phyloP scores from a whole-genome alignment of 2,113 vertebrate species.

The Malurus melanocephalus region DNA sequence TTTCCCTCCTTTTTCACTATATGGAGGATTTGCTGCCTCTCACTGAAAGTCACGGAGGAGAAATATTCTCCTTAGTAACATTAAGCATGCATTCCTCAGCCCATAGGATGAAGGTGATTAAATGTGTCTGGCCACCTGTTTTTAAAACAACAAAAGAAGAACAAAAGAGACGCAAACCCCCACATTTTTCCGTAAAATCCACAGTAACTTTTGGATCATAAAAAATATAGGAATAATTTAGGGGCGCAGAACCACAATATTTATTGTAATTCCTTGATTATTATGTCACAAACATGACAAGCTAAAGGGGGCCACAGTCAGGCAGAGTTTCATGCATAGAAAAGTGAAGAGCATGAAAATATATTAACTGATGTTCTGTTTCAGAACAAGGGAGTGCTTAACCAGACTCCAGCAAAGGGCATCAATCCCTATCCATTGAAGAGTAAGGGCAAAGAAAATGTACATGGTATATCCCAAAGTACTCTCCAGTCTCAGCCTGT shows the following conservation, averaged over 20 bases:
- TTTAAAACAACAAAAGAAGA: neutral
- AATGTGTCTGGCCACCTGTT: neutral
- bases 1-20: neutral
- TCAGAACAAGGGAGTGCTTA: neutral
- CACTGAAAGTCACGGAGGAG: neutral
- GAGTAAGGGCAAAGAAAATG: neutral
- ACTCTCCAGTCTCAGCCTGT: neutral
- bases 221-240: neutral
- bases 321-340: neutral
- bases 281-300: neutral
- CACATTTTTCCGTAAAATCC: neutral
- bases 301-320: neutral
- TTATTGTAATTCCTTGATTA: neutral
- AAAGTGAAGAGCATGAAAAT: neutral
- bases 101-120: neutral
- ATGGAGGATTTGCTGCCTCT: neutral
- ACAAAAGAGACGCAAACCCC: fast-evolving
- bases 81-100: neutral
- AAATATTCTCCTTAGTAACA: neutral
- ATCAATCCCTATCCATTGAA: neutral
- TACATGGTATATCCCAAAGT: neutral
- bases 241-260: neutral
- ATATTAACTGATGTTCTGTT: neutral
- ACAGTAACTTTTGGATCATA: neutral
- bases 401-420: neutral